phyloP scores from a whole-genome alignment of 2,888 invertebrate species.

The Cephus runcator region DNA sequence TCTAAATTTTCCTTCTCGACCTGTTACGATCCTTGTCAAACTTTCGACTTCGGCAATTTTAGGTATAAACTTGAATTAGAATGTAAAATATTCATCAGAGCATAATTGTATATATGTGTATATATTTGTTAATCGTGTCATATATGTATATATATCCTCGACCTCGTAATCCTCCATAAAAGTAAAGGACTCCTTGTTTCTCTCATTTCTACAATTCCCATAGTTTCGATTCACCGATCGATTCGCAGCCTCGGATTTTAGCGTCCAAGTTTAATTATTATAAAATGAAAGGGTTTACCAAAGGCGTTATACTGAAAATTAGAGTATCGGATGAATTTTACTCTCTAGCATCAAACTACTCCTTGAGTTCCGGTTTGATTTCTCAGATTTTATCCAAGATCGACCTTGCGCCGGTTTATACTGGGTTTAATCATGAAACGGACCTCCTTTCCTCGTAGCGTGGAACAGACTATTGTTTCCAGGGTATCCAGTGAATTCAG shows the following conservation, averaged over 20 bases:
- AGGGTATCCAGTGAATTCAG: background rate
- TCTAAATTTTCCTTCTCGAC: background rate
- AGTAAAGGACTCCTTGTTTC: background rate
- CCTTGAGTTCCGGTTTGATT: background rate
- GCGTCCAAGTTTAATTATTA: background rate
- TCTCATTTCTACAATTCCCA: background rate
- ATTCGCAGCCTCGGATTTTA: background rate
- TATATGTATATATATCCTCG: background rate
- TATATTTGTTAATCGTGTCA: background rate
- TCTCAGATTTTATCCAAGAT: background rate
- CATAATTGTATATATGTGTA: background rate
- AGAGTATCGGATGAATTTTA: background rate
- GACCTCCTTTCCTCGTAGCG: background rate
- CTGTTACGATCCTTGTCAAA: background rate
- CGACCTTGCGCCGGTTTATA: background rate
- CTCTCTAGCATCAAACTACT: background rate
- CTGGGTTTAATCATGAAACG: background rate
- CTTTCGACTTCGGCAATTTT: background rate
- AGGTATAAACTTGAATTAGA: background rate
- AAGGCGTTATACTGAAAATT: background rate
- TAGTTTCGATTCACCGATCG: background rate
- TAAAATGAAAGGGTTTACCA: background rate
- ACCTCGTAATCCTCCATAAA: background rate
- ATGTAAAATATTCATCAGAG: background rate
- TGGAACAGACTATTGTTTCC: background rate